These are phyloP conservation scores for Phenacoccus solenopsis DNA, from an alignment of 1,140 invertebrate genomes.

Conservation along the genomic window DNA sequence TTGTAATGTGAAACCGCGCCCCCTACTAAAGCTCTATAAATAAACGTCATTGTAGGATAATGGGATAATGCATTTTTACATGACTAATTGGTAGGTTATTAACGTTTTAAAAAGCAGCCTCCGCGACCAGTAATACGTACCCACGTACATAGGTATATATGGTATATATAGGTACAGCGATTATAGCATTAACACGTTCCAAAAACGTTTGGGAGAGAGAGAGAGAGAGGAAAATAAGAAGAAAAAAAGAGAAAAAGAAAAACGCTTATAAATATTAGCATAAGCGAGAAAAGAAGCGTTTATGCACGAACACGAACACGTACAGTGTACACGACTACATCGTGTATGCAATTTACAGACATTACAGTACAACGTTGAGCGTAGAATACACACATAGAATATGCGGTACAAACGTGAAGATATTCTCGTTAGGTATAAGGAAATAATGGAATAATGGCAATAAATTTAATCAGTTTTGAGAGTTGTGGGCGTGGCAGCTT, in stretches of 20 bases:
- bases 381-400: too few relatives aligned
- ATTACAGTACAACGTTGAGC: too few relatives aligned
- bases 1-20: not conserved
- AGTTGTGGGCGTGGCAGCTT: conserved; percentile 16
- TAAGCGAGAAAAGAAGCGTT: conserved; percentile 11
- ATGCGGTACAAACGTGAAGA: conserved; percentile 5
- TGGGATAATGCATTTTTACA: conserved; percentile 8
- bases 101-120: not conserved
- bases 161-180: not conserved
- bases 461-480: conserved; percentile 18
- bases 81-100: conserved; percentile 18
- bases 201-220: conserved; percentile 10
- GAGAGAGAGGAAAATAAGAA: too few relatives aligned
- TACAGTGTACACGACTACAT: too few relatives aligned
- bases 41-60: conserved; percentile 14
- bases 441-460: conserved; percentile 13
- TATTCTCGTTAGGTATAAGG: conserved; percentile 10
- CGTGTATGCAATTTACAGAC: too few relatives aligned
- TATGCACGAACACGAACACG: not conserved
- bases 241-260: too few relatives aligned
- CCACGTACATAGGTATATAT: too few relatives aligned
- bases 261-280: conserved; percentile 18
- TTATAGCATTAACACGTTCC: conserved; percentile 11
- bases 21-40: conserved; percentile 13
- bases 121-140: too few relatives aligned